Conservation (phyloP, 92 coral and sea anemone species). For the Heliopora coerulea region DNA sequence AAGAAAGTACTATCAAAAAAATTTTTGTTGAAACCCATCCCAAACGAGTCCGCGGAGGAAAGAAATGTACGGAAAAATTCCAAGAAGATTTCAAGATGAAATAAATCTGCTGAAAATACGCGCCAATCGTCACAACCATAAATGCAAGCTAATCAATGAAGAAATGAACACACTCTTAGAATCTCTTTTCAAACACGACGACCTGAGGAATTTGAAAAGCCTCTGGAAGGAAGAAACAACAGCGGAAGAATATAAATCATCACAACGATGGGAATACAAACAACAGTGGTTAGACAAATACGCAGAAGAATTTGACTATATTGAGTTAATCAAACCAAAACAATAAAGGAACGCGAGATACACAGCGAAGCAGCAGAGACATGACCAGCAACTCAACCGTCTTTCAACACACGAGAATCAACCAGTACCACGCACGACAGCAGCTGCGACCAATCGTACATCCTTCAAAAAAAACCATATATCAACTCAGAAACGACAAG, state of each 20-base stretch:
- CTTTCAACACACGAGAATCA: neutral
- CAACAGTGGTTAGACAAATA: slow-evolving; percentile 5
- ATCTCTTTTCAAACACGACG: no score
- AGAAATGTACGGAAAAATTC: no score
- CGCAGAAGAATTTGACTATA: neutral
- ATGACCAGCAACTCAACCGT: neutral
- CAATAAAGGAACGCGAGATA: neutral
- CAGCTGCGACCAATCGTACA: neutral
- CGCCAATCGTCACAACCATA: no score
- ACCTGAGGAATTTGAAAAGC: no score
- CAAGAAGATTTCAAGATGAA: no score
- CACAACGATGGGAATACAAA: neutral
- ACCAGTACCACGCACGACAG: neutral
- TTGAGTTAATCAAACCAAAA: neutral
- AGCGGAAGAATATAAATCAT: neutral
- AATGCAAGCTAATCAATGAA: no score
- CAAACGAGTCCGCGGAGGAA: no score
- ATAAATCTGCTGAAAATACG: no score
- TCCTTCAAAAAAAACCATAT: neutral
- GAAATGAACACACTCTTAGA: no score
- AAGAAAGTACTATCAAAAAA: no score
- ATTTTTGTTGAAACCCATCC: no score
- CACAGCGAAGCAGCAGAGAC: neutral
- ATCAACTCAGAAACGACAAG: neutral
- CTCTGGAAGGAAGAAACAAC: slow-evolving; percentile 2